phyloP scores from a whole-genome alignment of 2,113 vertebrate genomes.

The Pseudorasbora parva region DNA sequence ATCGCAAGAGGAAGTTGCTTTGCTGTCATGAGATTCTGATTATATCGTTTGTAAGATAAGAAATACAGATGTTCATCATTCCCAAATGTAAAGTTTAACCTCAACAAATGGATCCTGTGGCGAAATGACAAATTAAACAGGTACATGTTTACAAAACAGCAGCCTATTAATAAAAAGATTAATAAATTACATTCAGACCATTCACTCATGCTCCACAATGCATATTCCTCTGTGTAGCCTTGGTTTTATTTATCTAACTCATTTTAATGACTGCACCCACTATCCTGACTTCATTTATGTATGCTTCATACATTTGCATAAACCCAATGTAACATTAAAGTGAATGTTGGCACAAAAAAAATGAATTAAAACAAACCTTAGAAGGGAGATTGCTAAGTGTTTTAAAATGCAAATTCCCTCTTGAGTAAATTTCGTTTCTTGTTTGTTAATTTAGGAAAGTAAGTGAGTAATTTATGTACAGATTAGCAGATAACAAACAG shows the following conservation, averaged over 20 bases:
- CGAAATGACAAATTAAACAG: neutral
- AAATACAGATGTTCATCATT: neutral
- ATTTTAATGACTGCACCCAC: neutral
- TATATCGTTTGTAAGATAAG: neutral
- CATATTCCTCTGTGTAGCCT: neutral
- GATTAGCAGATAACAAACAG: slow-evolving; percentile 26
- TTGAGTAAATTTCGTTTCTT: slow-evolving; percentile 8
- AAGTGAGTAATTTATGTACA: slow-evolving; percentile 7
- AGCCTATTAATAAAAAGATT: neutral
- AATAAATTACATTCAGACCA: neutral
- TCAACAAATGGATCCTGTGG: neutral
- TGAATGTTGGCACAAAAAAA: neutral
- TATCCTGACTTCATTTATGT: neutral
- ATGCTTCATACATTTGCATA: slow-evolving; percentile 18
- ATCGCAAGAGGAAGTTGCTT: neutral
- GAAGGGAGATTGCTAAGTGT: neutral
- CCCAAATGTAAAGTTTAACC: neutral
- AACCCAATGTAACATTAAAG: slow-evolving; percentile 14
- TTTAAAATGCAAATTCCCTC: slow-evolving; percentile 9
- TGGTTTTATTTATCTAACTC: neutral
- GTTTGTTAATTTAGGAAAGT: slow-evolving; percentile 9
- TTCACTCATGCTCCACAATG: neutral
- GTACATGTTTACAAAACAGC: neutral
- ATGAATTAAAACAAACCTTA: neutral
- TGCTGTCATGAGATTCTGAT: neutral